Evolutionary conservation across 2,888 invertebrate species (phyloP).

Genomic region (Blastobasis adustella): DNA sequence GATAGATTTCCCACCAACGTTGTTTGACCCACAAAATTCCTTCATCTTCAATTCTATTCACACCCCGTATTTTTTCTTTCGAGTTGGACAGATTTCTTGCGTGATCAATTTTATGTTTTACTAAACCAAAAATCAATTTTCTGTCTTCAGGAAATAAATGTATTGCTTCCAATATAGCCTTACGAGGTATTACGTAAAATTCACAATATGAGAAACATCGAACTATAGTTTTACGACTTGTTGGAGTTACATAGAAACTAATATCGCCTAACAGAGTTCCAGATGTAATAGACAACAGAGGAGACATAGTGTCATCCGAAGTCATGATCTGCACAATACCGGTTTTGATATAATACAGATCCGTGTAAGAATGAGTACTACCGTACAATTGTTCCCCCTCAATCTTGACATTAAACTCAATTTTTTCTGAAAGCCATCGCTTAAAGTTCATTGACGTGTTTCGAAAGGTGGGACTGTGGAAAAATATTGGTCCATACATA

Average conservation of each 20-base stretch:
- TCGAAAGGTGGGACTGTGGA: constrained; percentile 50
- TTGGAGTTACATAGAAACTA: constrained; percentile 36
- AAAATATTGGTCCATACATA: constrained; percentile 47
- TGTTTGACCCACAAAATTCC: constrained; percentile 51
- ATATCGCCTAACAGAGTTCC: constrained; percentile 55
- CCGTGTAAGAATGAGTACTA: constrained; percentile 30
- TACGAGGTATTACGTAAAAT: constrained; percentile 31
- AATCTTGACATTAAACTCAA: constrained; percentile 40
- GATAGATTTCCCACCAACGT: constrained; percentile 54
- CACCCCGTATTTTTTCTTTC: constrained; percentile 38
- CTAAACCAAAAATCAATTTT: constrained; percentile 27
- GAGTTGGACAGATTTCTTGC: constrained; percentile 39
- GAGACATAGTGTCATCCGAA: constrained; percentile 43
- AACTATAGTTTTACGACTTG: constrained; percentile 28
- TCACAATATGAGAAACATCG: constrained; percentile 55
- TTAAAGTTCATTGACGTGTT: constrained; percentile 38
- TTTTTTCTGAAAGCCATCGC: constrained; percentile 37
- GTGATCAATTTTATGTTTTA: constrained; percentile 38
- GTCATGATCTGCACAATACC: constrained; percentile 53
- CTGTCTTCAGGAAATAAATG: constrained; percentile 45
- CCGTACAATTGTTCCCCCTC: constrained; percentile 46
- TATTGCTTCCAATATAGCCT: constrained; percentile 32
- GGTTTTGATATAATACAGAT: constrained; percentile 47
- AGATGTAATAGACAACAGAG: constrained; percentile 45
- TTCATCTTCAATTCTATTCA: constrained; percentile 52